Base-by-base conservation (phyloP, 2,888 invertebrate species). In the Polyploca ridens region DNA sequence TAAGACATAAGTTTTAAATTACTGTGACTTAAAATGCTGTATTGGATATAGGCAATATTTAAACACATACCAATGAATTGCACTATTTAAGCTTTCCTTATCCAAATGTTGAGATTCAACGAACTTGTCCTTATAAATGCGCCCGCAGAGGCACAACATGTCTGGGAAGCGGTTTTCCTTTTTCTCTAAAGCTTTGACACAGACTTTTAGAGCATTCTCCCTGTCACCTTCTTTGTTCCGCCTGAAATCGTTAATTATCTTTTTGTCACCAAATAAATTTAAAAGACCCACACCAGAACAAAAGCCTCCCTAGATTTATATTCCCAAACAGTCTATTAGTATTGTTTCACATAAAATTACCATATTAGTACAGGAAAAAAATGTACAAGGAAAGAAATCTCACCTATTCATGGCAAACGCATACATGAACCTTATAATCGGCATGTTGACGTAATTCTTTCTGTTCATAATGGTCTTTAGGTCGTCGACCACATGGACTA, bases 91-190 rank as follows among this genome's bases (percentile, higher is more conserved):
- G 84, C 98, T 98, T 62, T 97, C 97, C 75, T 96, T 95, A 86
- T 99, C 99, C 3, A 95, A 95, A 86, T 99, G 99, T 74, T 97
- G 96, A 58, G 99, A 99, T 94, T 99, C 99, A 13, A 99, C 98
- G 92, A 99, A 99, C 86, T 98, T 98, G 89, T 98, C 98, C 90
- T 98, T 98, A 88, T 99, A 99, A 83, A 99, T 99, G 71, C 99
- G 96, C 0, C 99, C 99, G 84, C 99, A 99, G 3, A 99, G 95
- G 83, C 99, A 99, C 62, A 99, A 90, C 97, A 99, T 98, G 88
- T 99, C 99, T 0, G 99, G 99, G 81, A 99, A 98, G 76, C 97
- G 97, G 85, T 98, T 99, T 85, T 99, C 99, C 86, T 98, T 97
- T 89, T 97, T 97, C 75, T 98, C 97, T 65, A 99, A 93, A 0